phyloP scores from a whole-genome alignment of 2,113 vertebrate species.

The Ictalurus furcatus region DNA sequence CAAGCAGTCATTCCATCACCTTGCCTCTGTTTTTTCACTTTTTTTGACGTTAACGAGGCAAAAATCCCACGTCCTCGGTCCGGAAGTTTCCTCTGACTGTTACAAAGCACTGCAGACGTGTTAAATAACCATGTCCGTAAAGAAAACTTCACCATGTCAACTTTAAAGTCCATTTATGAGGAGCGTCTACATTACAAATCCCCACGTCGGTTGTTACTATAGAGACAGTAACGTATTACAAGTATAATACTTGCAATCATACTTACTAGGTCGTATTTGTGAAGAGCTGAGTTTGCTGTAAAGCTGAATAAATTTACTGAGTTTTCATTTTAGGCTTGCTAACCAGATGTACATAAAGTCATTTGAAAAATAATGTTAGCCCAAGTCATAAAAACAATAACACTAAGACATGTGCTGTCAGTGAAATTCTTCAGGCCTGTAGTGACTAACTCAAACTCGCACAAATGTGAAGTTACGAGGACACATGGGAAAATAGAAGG shows the following conservation, averaged over 20 bases:
- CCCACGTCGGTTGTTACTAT: background rate
- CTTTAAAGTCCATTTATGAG: background rate
- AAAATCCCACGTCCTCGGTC: no score
- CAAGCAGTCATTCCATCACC: background rate
- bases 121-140: background rate
- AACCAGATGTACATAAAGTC: background rate
- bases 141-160: background rate
- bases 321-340: background rate
- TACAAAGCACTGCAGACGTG: background rate
- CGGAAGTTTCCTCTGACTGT: background rate
- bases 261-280: background rate
- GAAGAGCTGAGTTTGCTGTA: background rate
- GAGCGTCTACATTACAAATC: no score
- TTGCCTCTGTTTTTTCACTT: background rate
- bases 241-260: background rate
- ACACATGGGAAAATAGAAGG: background rate
- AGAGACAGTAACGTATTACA: background rate
- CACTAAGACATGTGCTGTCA: background rate
- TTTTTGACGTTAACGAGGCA: background rate
- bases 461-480: constrained; percentile 7
- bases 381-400: background rate
- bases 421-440: background rate
- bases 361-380: background rate
- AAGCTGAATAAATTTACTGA: background rate
- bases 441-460: background rate